phyloP scores from a whole-genome alignment of 1,140 invertebrate species.

The Drosophila kanapiae region DNA sequence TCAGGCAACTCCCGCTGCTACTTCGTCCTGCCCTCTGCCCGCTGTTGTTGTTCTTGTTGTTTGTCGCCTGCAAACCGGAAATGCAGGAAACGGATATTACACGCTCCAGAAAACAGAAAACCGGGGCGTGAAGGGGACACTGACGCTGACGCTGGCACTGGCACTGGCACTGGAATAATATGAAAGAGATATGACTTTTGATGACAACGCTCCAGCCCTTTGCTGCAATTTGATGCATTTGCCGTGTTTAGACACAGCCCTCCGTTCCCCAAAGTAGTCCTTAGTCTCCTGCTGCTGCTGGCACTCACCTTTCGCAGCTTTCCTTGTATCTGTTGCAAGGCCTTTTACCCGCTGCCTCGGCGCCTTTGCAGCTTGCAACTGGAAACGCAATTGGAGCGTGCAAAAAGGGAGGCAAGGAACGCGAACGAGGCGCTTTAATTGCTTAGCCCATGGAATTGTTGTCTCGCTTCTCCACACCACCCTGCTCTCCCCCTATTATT shows the following conservation, averaged over 20 bases:
- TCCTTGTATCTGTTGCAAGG: no score
- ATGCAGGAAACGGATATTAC: slow-evolving; percentile 83
- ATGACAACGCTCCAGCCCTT: slow-evolving; percentile 47
- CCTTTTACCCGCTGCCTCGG: background rate
- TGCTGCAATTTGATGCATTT: slow-evolving; percentile 68
- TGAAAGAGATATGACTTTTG: slow-evolving; percentile 79
- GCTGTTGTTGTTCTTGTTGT: slow-evolving; percentile 6
- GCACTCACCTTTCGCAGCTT: slow-evolving; percentile 7
- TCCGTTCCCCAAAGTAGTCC: slow-evolving; percentile 35
- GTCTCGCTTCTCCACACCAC: background rate
- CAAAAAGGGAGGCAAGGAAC: slow-evolving; percentile 22
- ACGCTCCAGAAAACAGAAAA: slow-evolving; percentile 79
- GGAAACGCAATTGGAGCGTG: slow-evolving; percentile 50
- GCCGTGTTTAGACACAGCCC: slow-evolving; percentile 65
- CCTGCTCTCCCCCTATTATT: background rate
- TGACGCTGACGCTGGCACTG: background rate
- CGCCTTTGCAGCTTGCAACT: slow-evolving; percentile 31
- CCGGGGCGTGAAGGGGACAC: background rate
- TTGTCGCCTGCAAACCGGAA: slow-evolving; percentile 72
- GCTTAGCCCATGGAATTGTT: slow-evolving; percentile 42
- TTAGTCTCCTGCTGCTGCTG: background rate
- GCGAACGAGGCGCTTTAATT: slow-evolving; percentile 43
- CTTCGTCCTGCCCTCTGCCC: slow-evolving; percentile 2
- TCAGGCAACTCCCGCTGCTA: slow-evolving; percentile 52
- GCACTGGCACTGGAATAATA: slow-evolving; percentile 57